Evolutionary conservation across 2,888 invertebrate species (phyloP).

Genomic region (Pinctada fucata): DNA sequence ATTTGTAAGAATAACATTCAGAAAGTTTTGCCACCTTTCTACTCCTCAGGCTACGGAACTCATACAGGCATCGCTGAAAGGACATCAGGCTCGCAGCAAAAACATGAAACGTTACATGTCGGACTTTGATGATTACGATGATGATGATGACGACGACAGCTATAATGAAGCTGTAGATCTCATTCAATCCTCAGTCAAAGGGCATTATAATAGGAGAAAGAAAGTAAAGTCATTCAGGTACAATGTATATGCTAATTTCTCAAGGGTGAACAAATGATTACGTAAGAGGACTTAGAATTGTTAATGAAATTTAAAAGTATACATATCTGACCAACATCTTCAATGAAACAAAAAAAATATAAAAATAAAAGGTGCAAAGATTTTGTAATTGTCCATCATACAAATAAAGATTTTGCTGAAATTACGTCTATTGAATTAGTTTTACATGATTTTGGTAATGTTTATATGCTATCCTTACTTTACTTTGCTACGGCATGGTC

Average conservation of each 20-base stretch:
- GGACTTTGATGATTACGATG: constrained; percentile 45
- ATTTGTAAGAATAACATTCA: no score
- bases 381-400: no score
- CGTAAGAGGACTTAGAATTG: no score
- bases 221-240: constrained; percentile 34
- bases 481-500: no score
- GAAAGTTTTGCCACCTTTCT: not conserved
- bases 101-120: constrained; percentile 45
- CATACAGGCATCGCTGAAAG: constrained; percentile 66
- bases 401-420: no score
- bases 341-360: no score
- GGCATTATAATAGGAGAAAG: constrained; percentile 55
- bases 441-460: no score
- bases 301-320: no score
- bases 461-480: no score
- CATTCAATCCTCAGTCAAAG: constrained; percentile 66
- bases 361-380: no score
- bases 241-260: not conserved
- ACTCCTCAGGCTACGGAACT: constrained; percentile 62
- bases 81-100: constrained; percentile 59
- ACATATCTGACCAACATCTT: no score
- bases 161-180: constrained; percentile 61
- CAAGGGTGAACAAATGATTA: not conserved
- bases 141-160: constrained; percentile 51
- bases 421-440: no score